These are phyloP conservation scores for Furnarius figulus DNA, from an alignment of 2,113 vertebrate species.

Conservation along the genomic window DNA sequence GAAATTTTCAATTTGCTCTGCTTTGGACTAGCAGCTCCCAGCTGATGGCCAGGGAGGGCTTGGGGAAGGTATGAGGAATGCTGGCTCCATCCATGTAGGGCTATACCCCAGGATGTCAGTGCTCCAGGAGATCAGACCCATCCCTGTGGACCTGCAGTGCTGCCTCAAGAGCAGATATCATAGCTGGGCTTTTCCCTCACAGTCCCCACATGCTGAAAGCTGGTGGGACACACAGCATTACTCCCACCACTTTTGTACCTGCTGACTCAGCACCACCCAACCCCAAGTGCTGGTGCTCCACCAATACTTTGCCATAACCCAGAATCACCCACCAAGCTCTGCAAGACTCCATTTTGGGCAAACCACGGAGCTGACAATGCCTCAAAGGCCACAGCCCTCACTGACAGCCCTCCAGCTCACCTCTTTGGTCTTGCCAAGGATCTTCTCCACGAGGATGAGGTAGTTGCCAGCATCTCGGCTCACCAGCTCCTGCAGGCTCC, in stretches of 20 bases:
- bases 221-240: neutral
- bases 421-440: constrained; percentile 88
- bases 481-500: constrained; percentile 94
- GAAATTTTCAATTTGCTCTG: neutral
- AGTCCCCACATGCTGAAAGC: neutral
- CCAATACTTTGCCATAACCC: neutral
- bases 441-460: constrained; percentile 93
- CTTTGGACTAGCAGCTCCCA: neutral
- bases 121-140: neutral
- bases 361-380: accelerated
- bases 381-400: neutral
- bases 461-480: constrained; percentile 90
- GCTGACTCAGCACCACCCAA: accelerated
- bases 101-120: neutral
- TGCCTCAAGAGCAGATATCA: neutral
- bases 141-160: neutral
- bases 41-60: too few species aligned
- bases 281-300: neutral
- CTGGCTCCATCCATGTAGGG: neutral
- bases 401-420: constrained; percentile 35
- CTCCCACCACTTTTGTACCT: neutral
- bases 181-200: neutral
- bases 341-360: neutral
- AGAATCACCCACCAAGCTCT: neutral
- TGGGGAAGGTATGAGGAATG: neutral